Conservation (phyloP, 2,113 vertebrate genomes). For the Myotis davidii region DNA sequence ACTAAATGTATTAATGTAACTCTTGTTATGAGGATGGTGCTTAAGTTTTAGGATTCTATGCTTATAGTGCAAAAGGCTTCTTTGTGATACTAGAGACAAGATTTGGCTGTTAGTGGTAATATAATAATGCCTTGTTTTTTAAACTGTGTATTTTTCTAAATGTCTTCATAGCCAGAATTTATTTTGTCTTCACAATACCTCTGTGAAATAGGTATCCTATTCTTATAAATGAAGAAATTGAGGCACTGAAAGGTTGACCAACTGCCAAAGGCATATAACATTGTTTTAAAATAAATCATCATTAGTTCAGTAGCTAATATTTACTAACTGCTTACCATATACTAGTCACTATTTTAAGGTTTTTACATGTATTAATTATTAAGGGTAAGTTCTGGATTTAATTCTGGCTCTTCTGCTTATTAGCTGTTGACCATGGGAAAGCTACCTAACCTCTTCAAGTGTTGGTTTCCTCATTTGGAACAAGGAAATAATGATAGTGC, state of each 20-base stretch:
- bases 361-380: not conserved
- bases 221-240: slow-evolving; percentile 16
- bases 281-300: slow-evolving; percentile 1
- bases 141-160: slow-evolving; percentile 3
- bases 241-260: not conserved
- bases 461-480: slow-evolving; percentile 33
- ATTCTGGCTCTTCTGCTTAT: not conserved
- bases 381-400: slow-evolving; percentile 26
- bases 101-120: slow-evolving; percentile 41
- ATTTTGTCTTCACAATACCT: slow-evolving; percentile 32
- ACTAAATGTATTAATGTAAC: slow-evolving; percentile 61
- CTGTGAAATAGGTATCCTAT: slow-evolving; percentile 4
- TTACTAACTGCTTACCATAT: slow-evolving; percentile 6
- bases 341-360: not conserved
- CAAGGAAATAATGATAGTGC: not conserved
- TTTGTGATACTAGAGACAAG: slow-evolving; percentile 37
- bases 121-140: slow-evolving; percentile 40
- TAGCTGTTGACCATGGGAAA: not conserved
- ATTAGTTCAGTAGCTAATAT: not conserved
- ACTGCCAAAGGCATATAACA: not conserved
- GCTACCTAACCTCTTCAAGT: not conserved
- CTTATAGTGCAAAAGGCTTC: slow-evolving; percentile 12
- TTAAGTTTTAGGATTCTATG: slow-evolving; percentile 48
- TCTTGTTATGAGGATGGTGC: slow-evolving; percentile 41
- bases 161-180: slow-evolving; percentile 38